Evolutionary conservation across 1,140 invertebrate genomes (phyloP), one percentile per base, ranked within the genome.

Genomic region (Drosophila oshimai): DNA sequence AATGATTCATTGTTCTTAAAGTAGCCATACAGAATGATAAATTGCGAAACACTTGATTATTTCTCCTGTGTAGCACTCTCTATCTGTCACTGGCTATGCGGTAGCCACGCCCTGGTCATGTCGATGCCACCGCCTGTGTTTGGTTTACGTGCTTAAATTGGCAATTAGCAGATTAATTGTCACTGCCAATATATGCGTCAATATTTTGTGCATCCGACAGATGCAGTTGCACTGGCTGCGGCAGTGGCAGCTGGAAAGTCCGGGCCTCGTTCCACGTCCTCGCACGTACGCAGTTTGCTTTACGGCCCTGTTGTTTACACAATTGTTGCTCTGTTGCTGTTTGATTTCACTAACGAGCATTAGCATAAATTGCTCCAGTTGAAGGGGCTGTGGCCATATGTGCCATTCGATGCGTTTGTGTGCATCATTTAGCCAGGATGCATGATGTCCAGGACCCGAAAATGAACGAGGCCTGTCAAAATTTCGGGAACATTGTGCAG

Each of bases 111-210:
- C 72, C 77, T 54, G 57, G 74, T 33, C 51, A 49, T 75, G 72
- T 75, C 51, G 61, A 41, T 54, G 69, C 50, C 58, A 31, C 62
- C 72, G 76, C 80, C 78, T 80, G 75, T 86, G 81, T 86, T 86
- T 81, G 81, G 81, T 86, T 87, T 86, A 86, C 81, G 81, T 86
- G 81, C 81, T 87, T 87, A 86, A 86, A 86, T 86, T 86, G 81
- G 72, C 81, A 86, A 86, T 86, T 87, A 86, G 81, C 81, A 86
- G 81, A 86, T 86, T 86, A 86, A 86, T 86, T 86, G 81, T 86
- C 81, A 86, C 81, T 87, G 81, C 53, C 81, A 87, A 86, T 87
- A 87, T 86, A 81, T 87, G 81, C 81, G 76, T 80, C 79, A 84
- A 84, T 84, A 84, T 84, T 86, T 80, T 76, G 81, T 80, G 58